Base-by-base conservation (phyloP, 92 coral and sea anemone species). In the Chrysogorgia sp. region DNA sequence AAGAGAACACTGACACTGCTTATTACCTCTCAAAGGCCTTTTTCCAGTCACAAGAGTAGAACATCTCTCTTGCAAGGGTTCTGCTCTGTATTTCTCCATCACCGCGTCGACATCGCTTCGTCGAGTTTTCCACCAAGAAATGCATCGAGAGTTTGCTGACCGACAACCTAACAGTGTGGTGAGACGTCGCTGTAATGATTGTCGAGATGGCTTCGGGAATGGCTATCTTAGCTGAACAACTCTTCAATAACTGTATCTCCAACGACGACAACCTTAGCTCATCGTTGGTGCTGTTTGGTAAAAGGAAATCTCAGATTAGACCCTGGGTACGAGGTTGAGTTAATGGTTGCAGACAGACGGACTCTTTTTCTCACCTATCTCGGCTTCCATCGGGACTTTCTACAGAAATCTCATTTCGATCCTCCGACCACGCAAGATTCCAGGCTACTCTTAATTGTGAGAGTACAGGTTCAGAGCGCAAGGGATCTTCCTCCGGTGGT, bases 381-480 rank as follows among this genome's bases (percentile, higher is more conserved):
- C 3, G n/a, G 40, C 21, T 69, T 69, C 23, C 76, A 30, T 35
- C 7, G 14, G 60, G 30, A 24, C 30, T 43, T 23, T 53, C 34
- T 55, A n/a, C n/a, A n/a, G 79, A 48, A n/a, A 72, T 15, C 12
- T 52, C 52, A 72, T 56, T 40, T 6, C 48, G 83, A 40, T 64
- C 88, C 56, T 90, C 97, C 34, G 84, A 85, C 99, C 96, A 91
- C 10, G 93, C 92, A 56, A 96, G 88, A 80, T 96, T 96, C 99
- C 99, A 96, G 82, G 92, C 90, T 80, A 91, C 71, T 35, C 97
- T 66, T 31, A 96, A 76, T 87, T 88, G 85, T 29, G 96, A 91
- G 52, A 89, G 68, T 37, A 86, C 92, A 29, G 99, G 99, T 81
- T 87, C 97, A 45, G 87, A 45, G 17, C 64, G 70, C 52, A 91